A percentile compares a stretch with the other conserved stretches of the same genome.
These are phyloP conservation scores for Dorcus hopei DNA, from an alignment of 2,888 invertebrate genomes.

Conservation along the genomic window DNA sequence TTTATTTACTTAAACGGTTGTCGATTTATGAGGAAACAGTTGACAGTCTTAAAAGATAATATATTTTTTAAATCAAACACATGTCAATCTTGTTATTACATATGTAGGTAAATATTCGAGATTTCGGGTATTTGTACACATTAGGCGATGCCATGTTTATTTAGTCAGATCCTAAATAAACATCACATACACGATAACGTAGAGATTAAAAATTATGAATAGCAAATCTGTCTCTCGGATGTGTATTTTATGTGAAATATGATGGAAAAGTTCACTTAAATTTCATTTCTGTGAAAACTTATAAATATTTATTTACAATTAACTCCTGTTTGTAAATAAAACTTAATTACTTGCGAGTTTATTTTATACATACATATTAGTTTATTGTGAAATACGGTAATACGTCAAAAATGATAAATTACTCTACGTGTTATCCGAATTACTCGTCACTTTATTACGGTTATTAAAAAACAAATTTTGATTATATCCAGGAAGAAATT, in stretches of 20 bases:
- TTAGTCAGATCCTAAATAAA: slow-evolving; percentile 17
- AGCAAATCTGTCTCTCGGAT: slow-evolving; percentile 17
- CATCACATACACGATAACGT: slow-evolving; percentile 10
- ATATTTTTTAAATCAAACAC: slow-evolving; percentile 17
- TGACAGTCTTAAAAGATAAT: slow-evolving; percentile 25
- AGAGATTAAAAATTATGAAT: slow-evolving; percentile 22
- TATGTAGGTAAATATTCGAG: slow-evolving; percentile 24
- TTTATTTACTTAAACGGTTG: slow-evolving; percentile 2
- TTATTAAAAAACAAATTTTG: too few species aligned
- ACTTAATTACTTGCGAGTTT: too few species aligned
- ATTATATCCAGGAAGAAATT: too few species aligned
- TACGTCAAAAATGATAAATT: too few species aligned
- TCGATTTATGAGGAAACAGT: slow-evolving; percentile 17
- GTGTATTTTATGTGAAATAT: neutral
- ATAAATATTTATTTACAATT: neutral
- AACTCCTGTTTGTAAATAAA: neutral
- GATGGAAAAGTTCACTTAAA: neutral
- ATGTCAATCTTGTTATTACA: slow-evolving; percentile 23
- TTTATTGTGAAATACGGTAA: too few species aligned
- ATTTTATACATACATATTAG: too few species aligned
- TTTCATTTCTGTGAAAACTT: neutral
- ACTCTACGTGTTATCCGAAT: too few species aligned
- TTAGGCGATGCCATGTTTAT: slow-evolving; percentile 8
- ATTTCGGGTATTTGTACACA: slow-evolving; percentile 17
- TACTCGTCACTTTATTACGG: too few species aligned